These are phyloP conservation scores for Harpagoxenus sublaevis DNA, from an alignment of 2,888 invertebrate genomes.

Conservation along the genomic window DNA sequence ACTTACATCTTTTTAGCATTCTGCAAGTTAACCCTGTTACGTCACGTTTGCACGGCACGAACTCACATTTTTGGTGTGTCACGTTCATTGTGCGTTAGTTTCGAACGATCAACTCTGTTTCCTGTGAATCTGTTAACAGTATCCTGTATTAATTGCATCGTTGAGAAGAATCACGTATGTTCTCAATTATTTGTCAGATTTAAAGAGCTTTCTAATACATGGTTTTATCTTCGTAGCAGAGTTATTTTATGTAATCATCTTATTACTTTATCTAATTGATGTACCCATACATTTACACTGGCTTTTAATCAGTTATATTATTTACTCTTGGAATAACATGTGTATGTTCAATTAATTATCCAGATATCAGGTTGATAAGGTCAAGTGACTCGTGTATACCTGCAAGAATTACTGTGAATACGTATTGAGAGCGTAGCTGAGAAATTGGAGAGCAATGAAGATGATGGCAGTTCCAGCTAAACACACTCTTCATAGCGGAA, in stretches of 20 bases:
- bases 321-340: neutral
- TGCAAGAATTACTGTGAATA: neutral
- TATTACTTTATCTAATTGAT: neutral
- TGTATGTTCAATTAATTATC: neutral
- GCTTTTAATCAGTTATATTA: neutral
- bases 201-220: neutral
- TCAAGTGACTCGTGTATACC: neutral
- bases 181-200: neutral
- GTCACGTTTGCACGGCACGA: neutral
- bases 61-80: neutral
- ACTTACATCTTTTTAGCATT: neutral
- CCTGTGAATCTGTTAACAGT: neutral
- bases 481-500: slow-evolving; percentile 93
- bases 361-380: neutral
- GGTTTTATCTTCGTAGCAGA: neutral
- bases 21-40: neutral
- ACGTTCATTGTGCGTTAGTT: neutral
- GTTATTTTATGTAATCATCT: neutral
- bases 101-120: neutral
- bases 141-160: neutral
- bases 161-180: neutral
- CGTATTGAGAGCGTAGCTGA: neutral
- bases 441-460: neutral
- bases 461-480: slow-evolving; percentile 84
- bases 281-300: neutral